Base-by-base conservation (phyloP, 2,888 invertebrate species). In the Eudemis profundana region DNA sequence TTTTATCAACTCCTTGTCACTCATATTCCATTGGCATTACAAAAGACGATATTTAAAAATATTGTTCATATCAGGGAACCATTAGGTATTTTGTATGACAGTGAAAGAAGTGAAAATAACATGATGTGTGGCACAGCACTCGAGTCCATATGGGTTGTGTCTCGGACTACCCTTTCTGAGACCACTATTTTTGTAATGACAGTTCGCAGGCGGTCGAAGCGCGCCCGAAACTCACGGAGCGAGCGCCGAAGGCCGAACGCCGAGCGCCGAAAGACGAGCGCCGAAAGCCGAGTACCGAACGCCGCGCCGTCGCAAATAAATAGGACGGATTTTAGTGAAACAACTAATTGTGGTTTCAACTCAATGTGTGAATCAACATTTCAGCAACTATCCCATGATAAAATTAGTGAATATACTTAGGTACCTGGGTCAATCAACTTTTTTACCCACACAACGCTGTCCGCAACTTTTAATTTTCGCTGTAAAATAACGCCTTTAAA, bases 181-280 rank as follows among this genome's bases (percentile, higher is more conserved):
- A 80, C 86, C 88, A 89, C 89, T 90, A 90, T 90, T 91, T 91
- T 87, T 83, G 87, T 90, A 90, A 85, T 90, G 91, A 91, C 90
- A 88, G 87, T 87, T 82, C 72, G 86, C 91, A 91, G 89, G 90
- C 90, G 56, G 54, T 47, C 36, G 59, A 40, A 46, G 38, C 56
- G 53, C 57, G 44, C 59, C 17, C 53, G 60, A 36, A 38, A 27
- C 27, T 21, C 10, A 19, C 29, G 40, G 23, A 50, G 21, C 44
- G 50, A 44, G 57, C 56, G 23, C 19, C 40, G 38, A 29, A 14
- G 15, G 38, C 15, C 46, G 51, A 53, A 51, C 40, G 42, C 51
- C 44, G 51, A 33, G 12, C 46, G 27, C 27, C 21, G 53, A 46
- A 53, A 44, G 36, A 19, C 23, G 36, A 23, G 33, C 40, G 19